Evolutionary conservation across 2,797 vertebrate genomes (phyloP), one percentile per base, ranked within the genome.

Genomic region (Vespertilio murinus): DNA sequence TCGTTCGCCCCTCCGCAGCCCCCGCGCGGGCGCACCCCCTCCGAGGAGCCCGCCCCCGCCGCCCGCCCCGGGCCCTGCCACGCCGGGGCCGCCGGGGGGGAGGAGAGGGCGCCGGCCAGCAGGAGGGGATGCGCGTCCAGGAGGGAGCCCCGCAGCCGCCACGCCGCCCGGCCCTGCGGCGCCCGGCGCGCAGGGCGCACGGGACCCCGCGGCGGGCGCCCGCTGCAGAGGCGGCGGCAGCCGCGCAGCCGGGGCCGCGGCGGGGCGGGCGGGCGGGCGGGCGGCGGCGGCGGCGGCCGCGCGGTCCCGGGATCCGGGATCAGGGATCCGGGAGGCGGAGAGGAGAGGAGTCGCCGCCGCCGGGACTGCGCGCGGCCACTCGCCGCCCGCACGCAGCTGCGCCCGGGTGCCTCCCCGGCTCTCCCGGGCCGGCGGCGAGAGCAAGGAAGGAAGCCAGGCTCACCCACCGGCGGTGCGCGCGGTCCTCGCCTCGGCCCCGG

Each of bases 151-250:
- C 49, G 49, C 85, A 71, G 64, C 56, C 81, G 35, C 95, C 54
- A 35, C n/a, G 90, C 93, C 95, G 61, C 74, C 80, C 47, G 8
- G 88, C 95, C 88, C 94, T 82, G 93, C 90, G 61, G 75, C 84
- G 35, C 52, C 42, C 75, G 71, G 84, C 35, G 45, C 35, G 45
- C 86, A 12, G 82, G 77, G 83, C 78, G 88, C 96, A 67, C 94
- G 7, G 88, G 93, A 94, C 94, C 94, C 95, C 86, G 91, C 91
- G 67, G 93, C 90, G 8, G 59, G 42, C 45, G 35, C 49, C 88
- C 22, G 90, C 95, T 91, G 96, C 97, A 97, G 97, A 96, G 95
- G 97, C 90, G 54, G 83, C 65, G 69, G 94, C 96, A 97, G 96
- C 97, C 86, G 97, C 96, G 89, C 96, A 95, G 97, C 91, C 92